These are phyloP conservation scores for Syrista parreyssii DNA, from an alignment of 2,888 invertebrate genomes.

Conservation along the genomic window DNA sequence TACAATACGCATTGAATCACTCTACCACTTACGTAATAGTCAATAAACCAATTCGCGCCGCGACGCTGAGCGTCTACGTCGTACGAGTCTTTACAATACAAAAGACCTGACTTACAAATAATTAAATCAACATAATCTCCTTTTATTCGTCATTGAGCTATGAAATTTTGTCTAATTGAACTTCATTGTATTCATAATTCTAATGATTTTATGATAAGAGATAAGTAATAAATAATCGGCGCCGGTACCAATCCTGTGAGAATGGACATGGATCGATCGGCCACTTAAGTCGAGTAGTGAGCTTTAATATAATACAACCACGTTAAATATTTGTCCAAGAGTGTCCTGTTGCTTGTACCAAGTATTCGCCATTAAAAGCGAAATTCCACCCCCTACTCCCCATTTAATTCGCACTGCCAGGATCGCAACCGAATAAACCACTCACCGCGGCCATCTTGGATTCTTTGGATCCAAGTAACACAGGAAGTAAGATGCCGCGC, in stretches of 20 bases:
- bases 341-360: neutral
- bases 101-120: neutral
- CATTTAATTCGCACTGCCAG: constrained; percentile 40
- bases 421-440: constrained; percentile 54
- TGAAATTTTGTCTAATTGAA: neutral
- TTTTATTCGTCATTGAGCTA: no score
- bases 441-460: constrained; percentile 59
- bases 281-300: neutral
- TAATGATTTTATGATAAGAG: neutral
- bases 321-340: neutral
- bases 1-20: constrained; percentile 35
- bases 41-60: constrained; percentile 44
- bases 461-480: constrained; percentile 44
- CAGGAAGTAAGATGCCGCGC: neutral
- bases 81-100: no score
- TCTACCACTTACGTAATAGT: constrained; percentile 37
- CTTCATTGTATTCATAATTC: neutral
- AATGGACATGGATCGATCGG: neutral
- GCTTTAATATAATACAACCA: neutral
- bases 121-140: neutral
- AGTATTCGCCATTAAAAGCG: constrained; percentile 62
- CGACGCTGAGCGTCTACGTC: neutral
- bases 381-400: constrained; percentile 61
- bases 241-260: neutral
- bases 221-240: neutral